A percentile compares a stretch with the other conserved stretches of the same genome.
Evolutionary conservation across 2,113 vertebrate species (phyloP).

Genomic region (Lepisosteus osseus): DNA sequence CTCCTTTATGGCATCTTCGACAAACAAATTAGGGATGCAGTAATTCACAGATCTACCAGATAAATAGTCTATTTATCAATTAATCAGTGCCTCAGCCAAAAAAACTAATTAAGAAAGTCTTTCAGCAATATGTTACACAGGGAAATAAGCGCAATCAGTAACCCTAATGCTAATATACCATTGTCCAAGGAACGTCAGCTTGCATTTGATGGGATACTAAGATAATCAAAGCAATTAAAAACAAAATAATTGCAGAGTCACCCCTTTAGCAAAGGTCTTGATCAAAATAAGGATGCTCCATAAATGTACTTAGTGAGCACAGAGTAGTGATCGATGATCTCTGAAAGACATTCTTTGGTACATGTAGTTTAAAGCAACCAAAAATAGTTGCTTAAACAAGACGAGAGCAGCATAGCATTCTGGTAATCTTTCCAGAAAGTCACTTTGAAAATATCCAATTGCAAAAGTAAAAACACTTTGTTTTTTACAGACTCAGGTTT

Average conservation of each 20-base stretch:
- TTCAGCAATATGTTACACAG: slow-evolving; percentile 48
- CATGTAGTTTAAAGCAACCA: slow-evolving; percentile 8
- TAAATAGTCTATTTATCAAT: slow-evolving; percentile 63
- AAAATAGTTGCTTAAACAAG: slow-evolving; percentile 10
- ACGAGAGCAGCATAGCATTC: slow-evolving; percentile 20
- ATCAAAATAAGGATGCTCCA: slow-evolving; percentile 52
- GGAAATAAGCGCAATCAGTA: slow-evolving; percentile 14
- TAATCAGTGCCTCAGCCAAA: slow-evolving; percentile 55
- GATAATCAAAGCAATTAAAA: slow-evolving; percentile 77
- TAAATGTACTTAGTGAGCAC: slow-evolving; percentile 14
- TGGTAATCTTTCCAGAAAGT: neutral
- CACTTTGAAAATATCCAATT: too few relatives aligned
- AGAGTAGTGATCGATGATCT: slow-evolving; percentile 28
- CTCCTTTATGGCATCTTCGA: slow-evolving; percentile 59
- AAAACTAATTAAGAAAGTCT: slow-evolving; percentile 66
- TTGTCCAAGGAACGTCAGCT: slow-evolving; percentile 57
- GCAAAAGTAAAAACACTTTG: too few relatives aligned
- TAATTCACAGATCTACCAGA: slow-evolving; percentile 63
- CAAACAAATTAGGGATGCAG: slow-evolving; percentile 70
- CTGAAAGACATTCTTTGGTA: slow-evolving; percentile 16
- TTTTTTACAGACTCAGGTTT: neutral
- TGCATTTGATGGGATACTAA: slow-evolving; percentile 57
- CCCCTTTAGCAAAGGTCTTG: slow-evolving; percentile 58
- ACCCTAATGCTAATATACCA: slow-evolving; percentile 42
- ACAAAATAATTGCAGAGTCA: slow-evolving; percentile 79